Evolutionary conservation across 1,140 invertebrate species (phyloP), one percentile per base, ranked within the genome.

Genomic region (Drosophila albomicans): DNA sequence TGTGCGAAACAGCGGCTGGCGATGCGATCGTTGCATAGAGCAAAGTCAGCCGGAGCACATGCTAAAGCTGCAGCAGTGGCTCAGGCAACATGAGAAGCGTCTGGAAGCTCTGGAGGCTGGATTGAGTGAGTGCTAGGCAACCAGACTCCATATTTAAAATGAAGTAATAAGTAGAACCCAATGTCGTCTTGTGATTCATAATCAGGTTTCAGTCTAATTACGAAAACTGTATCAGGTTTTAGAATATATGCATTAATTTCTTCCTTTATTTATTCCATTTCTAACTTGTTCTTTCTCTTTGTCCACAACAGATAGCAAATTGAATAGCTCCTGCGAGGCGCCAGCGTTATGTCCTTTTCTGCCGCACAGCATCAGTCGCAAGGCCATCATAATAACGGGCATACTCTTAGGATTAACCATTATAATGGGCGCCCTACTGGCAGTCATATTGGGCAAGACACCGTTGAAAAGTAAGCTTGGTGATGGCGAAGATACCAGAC

Each of bases 401-500:
- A 38, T 57, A 7, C 79, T 92, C 7, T 82, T 86, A 13, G 8
- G 79, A 2, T 15, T 91, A 5, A 80, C 78, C 35, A 58, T 79
- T 0, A 4, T 91, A 5, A 58, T 91, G 70, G 75, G 66, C 45
- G 43, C 77, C 13, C 61, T 81, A 25, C 25, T 90, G 75, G 82
- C 77, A 41, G 79, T 81, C 52, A n/a, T 90, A 5, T 90, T 91
- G 72, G 82, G 77, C 45, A 79, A 81, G 58, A 66, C 81, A 52
- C 45, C 77, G 68, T 78, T 75, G 67, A 90, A 89, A 92, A 92
- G 91, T 92, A 92, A 92, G 91, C 51, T 88, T 61, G 87, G 79
- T 64, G 92, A 93, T 79, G 89, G 81, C 75, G 92, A 93, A 64
- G 92, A 93, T 78, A 87, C 81, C 61, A 81, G 91, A 82, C 81